Evolutionary conservation across 2,888 invertebrate genomes (phyloP).

Genomic region (Synanthedon tipuliformis): DNA sequence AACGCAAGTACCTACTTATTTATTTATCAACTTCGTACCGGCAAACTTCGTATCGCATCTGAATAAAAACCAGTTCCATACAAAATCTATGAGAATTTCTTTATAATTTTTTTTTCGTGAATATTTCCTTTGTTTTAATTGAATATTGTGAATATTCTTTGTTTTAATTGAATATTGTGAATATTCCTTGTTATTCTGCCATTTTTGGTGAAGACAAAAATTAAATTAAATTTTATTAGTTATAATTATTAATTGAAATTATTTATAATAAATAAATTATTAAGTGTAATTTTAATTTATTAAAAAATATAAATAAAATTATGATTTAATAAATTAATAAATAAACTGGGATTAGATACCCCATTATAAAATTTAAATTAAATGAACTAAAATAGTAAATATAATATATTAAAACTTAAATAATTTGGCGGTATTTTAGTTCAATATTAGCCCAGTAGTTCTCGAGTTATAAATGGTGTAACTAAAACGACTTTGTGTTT

Average conservation of each 20-base stretch:
- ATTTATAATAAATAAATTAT: slow-evolving; percentile 51
- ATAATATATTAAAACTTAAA: slow-evolving; percentile 74
- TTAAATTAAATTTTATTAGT: slow-evolving; percentile 68
- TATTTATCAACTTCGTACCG: too few relatives aligned
- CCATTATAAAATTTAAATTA: slow-evolving; percentile 72
- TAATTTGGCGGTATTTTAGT: slow-evolving; percentile 78
- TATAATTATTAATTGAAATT: slow-evolving; percentile 31
- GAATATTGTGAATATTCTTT: too few relatives aligned
- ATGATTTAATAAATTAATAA: slow-evolving; percentile 49
- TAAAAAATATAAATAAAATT: slow-evolving; percentile 34
- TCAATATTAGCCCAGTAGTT: slow-evolving; percentile 20
- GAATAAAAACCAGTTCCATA: too few relatives aligned
- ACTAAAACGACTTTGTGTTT: not conserved
- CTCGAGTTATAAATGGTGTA: too few relatives aligned
- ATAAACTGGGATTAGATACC: slow-evolving; percentile 78
- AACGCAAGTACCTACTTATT: too few relatives aligned
- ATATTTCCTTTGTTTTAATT: too few relatives aligned
- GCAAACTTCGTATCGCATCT: too few relatives aligned
- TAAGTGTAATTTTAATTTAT: slow-evolving; percentile 72
- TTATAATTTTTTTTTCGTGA: too few relatives aligned
- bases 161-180: too few relatives aligned
- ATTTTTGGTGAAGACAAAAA: slow-evolving; percentile 41
- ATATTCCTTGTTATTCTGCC: too few relatives aligned
- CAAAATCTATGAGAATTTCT: too few relatives aligned
- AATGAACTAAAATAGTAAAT: slow-evolving; percentile 68